Evolutionary conservation across 2,113 vertebrate genomes (phyloP).

Genomic region (Osmerus eperlanus): DNA sequence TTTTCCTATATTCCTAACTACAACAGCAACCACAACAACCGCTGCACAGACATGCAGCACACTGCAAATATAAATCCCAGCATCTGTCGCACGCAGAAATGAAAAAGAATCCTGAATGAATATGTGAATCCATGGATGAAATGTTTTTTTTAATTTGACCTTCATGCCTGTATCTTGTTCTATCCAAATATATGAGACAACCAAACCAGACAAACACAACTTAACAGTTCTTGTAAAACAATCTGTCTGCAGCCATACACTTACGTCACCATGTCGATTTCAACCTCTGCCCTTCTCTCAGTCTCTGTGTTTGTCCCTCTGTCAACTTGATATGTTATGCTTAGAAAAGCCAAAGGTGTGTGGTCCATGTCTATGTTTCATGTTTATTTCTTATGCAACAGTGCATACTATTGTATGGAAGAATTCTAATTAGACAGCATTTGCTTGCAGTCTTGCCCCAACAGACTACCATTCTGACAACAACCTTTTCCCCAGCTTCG

Average conservation of each 20-base stretch:
- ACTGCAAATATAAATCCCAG: conserved; percentile 16
- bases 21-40: conserved; percentile 5
- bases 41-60: conserved; percentile 12
- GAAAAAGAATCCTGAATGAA: conserved; percentile 12
- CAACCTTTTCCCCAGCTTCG: conserved; percentile 47
- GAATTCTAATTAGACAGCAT: conserved; percentile 35
- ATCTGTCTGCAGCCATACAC: not conserved
- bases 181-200: conserved; percentile 24
- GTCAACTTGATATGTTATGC: no score
- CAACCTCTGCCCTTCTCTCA: not conserved
- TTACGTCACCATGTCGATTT: not conserved
- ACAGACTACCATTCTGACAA: conserved; percentile 43
- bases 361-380: not conserved
- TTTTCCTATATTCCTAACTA: conserved; percentile 22
- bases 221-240: not conserved
- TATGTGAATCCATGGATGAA: conserved; percentile 23
- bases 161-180: conserved; percentile 45
- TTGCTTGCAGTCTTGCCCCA: conserved; percentile 16
- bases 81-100: conserved; percentile 13
- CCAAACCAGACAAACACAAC: no score
- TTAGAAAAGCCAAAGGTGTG: no score
- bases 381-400: not conserved
- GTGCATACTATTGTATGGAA: not conserved
- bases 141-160: conserved; percentile 48
- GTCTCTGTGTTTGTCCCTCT: not conserved